These are phyloP conservation scores for Crocodylus rhombifer DNA, from an alignment of 2,797 vertebrate species.

Conservation along the genomic window DNA sequence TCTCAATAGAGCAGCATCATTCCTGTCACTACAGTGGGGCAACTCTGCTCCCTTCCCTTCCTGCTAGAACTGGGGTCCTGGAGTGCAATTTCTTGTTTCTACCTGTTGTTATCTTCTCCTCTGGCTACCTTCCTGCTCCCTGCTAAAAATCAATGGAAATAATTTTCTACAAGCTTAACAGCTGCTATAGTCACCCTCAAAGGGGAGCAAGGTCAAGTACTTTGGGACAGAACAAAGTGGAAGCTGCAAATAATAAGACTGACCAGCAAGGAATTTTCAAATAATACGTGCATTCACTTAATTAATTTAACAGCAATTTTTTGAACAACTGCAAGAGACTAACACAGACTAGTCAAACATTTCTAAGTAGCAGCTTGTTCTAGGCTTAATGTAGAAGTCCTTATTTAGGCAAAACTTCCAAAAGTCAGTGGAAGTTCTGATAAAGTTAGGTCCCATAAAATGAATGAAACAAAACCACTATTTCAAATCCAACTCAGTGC, in stretches of 20 bases:
- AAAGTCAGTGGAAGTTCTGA: not conserved
- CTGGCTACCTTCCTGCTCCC: not conserved
- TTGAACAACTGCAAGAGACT: too few relatives aligned
- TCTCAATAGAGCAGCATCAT: not conserved
- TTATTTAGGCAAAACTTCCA: not conserved
- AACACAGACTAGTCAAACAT: too few relatives aligned
- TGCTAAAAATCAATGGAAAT: not conserved
- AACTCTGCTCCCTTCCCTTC: rapidly evolving
- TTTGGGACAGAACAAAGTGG: not conserved
- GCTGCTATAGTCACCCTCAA: not conserved
- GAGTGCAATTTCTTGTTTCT: rapidly evolving
- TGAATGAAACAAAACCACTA: not conserved
- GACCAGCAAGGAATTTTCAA: not conserved
- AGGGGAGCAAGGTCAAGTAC: not conserved
- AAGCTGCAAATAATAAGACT: too few relatives aligned
- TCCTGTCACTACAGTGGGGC: rapidly evolving
- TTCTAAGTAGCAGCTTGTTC: too few relatives aligned
- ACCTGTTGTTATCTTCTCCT: not conserved
- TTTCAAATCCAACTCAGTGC: too few relatives aligned
- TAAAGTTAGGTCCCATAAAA: not conserved
- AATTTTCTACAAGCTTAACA: not conserved
- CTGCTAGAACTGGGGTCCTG: not conserved
- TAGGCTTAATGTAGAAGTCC: not conserved
- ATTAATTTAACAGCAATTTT: too few relatives aligned
- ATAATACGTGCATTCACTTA: too few relatives aligned